phyloP scores from a whole-genome alignment of 2,888 invertebrate species.

The Drosophila parthenogenetica region DNA sequence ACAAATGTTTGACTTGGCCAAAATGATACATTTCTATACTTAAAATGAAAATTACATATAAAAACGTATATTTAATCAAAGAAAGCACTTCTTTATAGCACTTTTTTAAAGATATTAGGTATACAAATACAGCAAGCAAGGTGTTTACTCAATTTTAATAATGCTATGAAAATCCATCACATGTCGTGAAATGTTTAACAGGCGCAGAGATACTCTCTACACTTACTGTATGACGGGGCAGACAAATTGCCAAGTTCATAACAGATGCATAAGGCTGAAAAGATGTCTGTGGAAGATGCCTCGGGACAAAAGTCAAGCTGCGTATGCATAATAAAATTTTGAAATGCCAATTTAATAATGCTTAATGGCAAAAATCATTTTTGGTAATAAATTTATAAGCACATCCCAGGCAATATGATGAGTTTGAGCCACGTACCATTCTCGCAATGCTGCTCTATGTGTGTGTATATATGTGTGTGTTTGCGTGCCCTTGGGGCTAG shows the following conservation, averaged over 20 bases:
- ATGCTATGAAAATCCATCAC: constrained; percentile 6
- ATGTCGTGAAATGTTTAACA: not conserved
- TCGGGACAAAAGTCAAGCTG: constrained; percentile 61
- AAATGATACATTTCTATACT: no score
- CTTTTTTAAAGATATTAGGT: no score
- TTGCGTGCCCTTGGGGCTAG: constrained; percentile 52
- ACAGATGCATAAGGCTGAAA: constrained; percentile 10
- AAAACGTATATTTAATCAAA: no score
- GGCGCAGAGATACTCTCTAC: not conserved
- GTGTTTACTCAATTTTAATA: constrained; percentile 19
- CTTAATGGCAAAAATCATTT: constrained; percentile 82
- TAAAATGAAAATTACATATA: no score
- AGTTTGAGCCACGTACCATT: constrained; percentile 19
- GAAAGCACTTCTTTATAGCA: no score
- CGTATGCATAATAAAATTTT: constrained; percentile 69
- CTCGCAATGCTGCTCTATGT: constrained; percentile 13
- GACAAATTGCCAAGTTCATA: constrained; percentile 14
- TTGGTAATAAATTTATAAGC: constrained; percentile 77
- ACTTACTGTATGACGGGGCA: not conserved
- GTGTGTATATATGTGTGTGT: constrained; percentile 24
- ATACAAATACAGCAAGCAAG: not conserved
- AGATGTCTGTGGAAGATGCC: constrained; percentile 23
- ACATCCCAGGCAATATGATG: constrained; percentile 37
- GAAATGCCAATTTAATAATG: constrained; percentile 82
- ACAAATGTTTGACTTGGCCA: no score